Percentiles rank a stretch among this genome's conserved stretches.
Conservation (phyloP, 2,888 invertebrate genomes). For the Hyposoter didymator region DNA sequence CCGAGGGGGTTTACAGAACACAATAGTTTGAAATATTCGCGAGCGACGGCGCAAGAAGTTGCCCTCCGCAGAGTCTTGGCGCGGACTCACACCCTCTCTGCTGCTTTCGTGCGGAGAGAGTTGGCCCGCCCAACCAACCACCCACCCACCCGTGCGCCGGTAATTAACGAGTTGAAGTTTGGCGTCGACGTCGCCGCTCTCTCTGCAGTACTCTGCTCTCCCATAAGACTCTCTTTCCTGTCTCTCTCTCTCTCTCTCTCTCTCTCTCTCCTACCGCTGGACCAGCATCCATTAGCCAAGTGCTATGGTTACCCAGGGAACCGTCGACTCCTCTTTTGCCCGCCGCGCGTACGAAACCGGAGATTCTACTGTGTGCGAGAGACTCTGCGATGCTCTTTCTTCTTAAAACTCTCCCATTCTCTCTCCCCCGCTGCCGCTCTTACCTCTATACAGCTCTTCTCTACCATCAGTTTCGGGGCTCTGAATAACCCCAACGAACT, state of each 20-base stretch:
- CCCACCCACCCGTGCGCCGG: slow-evolving; percentile 74
- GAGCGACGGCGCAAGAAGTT: slow-evolving; percentile 80
- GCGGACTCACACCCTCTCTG: slow-evolving; percentile 16
- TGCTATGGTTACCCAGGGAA: slow-evolving; percentile 76
- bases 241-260: slow-evolving; percentile 15
- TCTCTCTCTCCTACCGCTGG: slow-evolving; percentile 34
- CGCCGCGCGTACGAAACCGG: slow-evolving; percentile 77
- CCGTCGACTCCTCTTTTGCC: slow-evolving; percentile 79
- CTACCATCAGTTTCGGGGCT: slow-evolving; percentile 61
- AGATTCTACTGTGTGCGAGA: slow-evolving; percentile 48
- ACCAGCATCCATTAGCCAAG: slow-evolving; percentile 83
- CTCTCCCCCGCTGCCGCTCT: slow-evolving; percentile 20
- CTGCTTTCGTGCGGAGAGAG: slow-evolving; percentile 19
- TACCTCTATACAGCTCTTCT: slow-evolving; percentile 14
- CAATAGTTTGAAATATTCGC: slow-evolving; percentile 85
- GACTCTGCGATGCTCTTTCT: slow-evolving; percentile 69
- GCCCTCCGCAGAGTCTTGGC: slow-evolving; percentile 70
- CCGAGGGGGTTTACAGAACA: slow-evolving; percentile 82
- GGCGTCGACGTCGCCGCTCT: slow-evolving; percentile 78
- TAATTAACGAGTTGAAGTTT: slow-evolving; percentile 85
- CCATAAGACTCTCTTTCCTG: not conserved
- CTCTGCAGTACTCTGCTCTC: not conserved
- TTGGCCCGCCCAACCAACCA: slow-evolving; percentile 73
- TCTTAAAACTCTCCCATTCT: slow-evolving; percentile 61
- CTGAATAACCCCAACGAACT: slow-evolving; percentile 41